Base-by-base conservation (phyloP, 2,797 vertebrate genomes). In the Sebastes oblongus region DNA sequence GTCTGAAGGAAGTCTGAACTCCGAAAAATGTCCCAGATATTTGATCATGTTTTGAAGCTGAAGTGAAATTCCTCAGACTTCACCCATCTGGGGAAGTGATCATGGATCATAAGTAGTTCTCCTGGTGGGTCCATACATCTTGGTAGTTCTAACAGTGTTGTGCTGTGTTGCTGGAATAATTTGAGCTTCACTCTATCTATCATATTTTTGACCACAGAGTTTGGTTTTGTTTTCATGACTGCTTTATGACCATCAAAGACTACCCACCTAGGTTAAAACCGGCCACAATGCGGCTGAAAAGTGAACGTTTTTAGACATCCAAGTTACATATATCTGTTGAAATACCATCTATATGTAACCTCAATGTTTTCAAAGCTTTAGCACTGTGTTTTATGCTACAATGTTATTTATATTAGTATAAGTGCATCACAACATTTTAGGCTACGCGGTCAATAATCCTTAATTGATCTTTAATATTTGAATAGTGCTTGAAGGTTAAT, bases 21-120 rank as follows among this genome's bases (percentile, higher is more conserved):
- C 39, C 50, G 75, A n/a, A 62, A 73, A 85, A 46, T 5, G 29
- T 46, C 50, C 13, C 70, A 66, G 85, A 82, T 72, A 78, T 84
- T 69, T 62, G 80, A 88, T 78, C 77, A 29, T 75, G 75, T 81
- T 83, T 79, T 81, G 66, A 84, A 75, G 80, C 71, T 65, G 10
- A 77, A 79, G 62, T 78, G 16, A 88, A 85, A 88, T 83, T 89
- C 79, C 74, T 78, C 72, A 80, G 83, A 72, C 78, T 70, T 59
- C 2, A 56, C 20, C 55, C 79, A 60, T 86, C 82, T 92, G 92
- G 80, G 66, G 71, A 86, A 87, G 71, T 8, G 27, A 79, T 90
- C 77, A 85, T 6, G 72, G 29, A n/a, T 64, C 54, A 13, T 46
- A 78, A 88, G 55, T 78, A n/a, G 24, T 88, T 88, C 59, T 83